A percentile compares a stretch with the other conserved stretches of the same genome.
Conservation (phyloP, 2,797 vertebrate species). For the Schizothorax lantsangensis region DNA sequence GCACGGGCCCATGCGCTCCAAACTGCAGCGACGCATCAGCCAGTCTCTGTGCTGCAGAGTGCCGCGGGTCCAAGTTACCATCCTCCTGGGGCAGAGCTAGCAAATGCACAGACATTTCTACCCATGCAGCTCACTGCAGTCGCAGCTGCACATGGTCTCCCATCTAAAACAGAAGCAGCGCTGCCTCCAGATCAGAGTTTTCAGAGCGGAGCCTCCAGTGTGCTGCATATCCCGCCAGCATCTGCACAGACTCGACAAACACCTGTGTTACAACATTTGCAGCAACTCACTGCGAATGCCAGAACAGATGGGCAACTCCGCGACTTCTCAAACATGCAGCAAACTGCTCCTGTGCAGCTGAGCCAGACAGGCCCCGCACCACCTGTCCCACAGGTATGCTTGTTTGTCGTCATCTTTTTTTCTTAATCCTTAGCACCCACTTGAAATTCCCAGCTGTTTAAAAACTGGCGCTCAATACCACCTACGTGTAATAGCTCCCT, state of each 20-base stretch:
- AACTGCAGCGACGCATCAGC: neutral
- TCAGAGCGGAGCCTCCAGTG: constrained; percentile 13
- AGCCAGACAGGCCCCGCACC: constrained; percentile 66
- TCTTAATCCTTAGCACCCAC: neutral
- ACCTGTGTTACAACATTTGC: constrained; percentile 21
- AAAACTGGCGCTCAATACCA: neutral
- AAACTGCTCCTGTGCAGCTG: constrained; percentile 63
- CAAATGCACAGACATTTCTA: constrained; percentile 26
- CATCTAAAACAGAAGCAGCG: constrained; percentile 46
- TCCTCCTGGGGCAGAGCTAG: constrained; percentile 6
- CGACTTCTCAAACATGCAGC: constrained; percentile 57
- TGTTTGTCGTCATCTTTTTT: neutral
- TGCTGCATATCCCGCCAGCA: constrained; percentile 1
- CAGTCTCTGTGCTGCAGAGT: constrained; percentile 55
- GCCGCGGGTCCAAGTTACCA: constrained; percentile 55
- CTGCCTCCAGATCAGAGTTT: constrained; percentile 36
- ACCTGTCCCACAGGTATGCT: constrained; percentile 75
- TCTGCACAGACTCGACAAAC: constrained; percentile 9
- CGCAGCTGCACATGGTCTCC: constrained; percentile 5
- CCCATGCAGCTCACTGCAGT: constrained; percentile 57
- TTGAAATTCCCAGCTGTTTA: neutral
- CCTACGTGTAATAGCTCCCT: no score
- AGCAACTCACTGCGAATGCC: neutral
- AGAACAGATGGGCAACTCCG: constrained; percentile 6
- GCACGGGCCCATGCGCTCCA: constrained; percentile 6